These are phyloP conservation scores for Calameuta idolon DNA, from an alignment of 2,888 invertebrate species.

Conservation along the genomic window DNA sequence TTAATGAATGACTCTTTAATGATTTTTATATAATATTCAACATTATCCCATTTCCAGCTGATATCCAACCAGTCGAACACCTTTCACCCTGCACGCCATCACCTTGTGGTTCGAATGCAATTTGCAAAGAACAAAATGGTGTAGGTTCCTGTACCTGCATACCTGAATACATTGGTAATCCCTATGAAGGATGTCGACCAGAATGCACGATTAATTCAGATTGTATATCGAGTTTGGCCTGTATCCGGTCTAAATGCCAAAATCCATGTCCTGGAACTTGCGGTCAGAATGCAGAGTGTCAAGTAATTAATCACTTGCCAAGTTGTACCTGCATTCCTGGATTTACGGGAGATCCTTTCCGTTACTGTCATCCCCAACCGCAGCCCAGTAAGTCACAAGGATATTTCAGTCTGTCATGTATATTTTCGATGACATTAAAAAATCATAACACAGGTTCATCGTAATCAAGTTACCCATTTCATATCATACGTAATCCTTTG, in stretches of 20 bases:
- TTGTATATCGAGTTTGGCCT: slow-evolving; percentile 74
- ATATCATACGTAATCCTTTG: background rate
- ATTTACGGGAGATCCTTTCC: slow-evolving; percentile 81
- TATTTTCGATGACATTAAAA: background rate
- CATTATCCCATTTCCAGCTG: slow-evolving; percentile 1
- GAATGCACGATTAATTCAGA: slow-evolving; percentile 73
- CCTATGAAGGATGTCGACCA: slow-evolving; percentile 68
- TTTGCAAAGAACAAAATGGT: slow-evolving; percentile 74
- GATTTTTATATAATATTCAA: background rate
- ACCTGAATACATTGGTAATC: slow-evolving; percentile 75
- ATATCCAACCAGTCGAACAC: slow-evolving; percentile 47
- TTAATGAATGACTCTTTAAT: background rate
- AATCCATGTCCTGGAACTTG: slow-evolving; percentile 78
- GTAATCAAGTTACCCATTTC: background rate
- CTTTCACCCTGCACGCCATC: slow-evolving; percentile 82
- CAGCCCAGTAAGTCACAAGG: background rate
- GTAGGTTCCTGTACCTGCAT: slow-evolving; percentile 76
- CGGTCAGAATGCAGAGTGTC: slow-evolving; percentile 76
- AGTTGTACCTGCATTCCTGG: slow-evolving; percentile 77
- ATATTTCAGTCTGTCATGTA: background rate
- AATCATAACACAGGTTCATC: background rate
- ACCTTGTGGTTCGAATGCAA: slow-evolving; percentile 73
- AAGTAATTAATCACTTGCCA: slow-evolving; percentile 80
- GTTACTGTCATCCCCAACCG: slow-evolving; percentile 68
- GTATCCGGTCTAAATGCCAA: slow-evolving; percentile 72